Evolutionary conservation across 2,888 invertebrate species (phyloP).

Genomic region (Coleophora flavipennella): DNA sequence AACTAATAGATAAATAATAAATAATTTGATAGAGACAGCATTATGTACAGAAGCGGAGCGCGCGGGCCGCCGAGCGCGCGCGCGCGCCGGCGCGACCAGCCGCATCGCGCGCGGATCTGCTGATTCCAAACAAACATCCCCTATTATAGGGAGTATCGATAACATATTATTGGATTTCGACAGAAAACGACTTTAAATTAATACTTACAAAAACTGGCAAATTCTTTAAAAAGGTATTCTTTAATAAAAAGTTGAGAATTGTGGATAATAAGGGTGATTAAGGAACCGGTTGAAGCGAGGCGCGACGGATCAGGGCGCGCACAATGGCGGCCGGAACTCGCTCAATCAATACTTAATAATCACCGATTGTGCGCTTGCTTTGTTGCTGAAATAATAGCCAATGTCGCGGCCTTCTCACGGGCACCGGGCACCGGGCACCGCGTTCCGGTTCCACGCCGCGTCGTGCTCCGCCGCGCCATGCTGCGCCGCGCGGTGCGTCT

Average conservation of each 20-base stretch:
- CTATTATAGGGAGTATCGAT: conserved; percentile 31
- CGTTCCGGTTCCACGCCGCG: conserved; percentile 42
- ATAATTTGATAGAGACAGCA: conserved; percentile 60
- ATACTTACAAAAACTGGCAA: conserved; percentile 25
- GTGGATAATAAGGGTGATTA: conserved; percentile 42
- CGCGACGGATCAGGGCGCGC: conserved; percentile 36
- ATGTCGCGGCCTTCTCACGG: conserved; percentile 49
- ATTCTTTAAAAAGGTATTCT: conserved; percentile 26
- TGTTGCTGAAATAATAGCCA: conserved; percentile 49
- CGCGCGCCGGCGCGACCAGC: neutral
- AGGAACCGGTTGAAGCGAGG: conserved; percentile 40
- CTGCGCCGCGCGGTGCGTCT: neutral
- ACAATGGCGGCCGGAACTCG: conserved; percentile 37
- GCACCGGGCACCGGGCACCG: conserved; percentile 11
- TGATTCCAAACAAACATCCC: conserved; percentile 42
- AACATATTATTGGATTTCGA: conserved; percentile 22
- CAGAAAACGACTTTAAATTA: conserved; percentile 20
- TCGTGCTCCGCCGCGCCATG: neutral
- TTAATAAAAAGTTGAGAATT: conserved; percentile 33
- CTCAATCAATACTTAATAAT: conserved; percentile 49
- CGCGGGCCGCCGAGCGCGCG: conserved; percentile 28
- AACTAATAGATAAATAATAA: conserved; percentile 65
- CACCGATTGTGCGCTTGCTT: conserved; percentile 50
- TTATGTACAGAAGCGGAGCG: conserved; percentile 66
- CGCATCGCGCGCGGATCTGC: conserved; percentile 25